phyloP scores from a whole-genome alignment of 2,888 invertebrate genomes.

The Galeopsomyia nigrocyanea region DNA sequence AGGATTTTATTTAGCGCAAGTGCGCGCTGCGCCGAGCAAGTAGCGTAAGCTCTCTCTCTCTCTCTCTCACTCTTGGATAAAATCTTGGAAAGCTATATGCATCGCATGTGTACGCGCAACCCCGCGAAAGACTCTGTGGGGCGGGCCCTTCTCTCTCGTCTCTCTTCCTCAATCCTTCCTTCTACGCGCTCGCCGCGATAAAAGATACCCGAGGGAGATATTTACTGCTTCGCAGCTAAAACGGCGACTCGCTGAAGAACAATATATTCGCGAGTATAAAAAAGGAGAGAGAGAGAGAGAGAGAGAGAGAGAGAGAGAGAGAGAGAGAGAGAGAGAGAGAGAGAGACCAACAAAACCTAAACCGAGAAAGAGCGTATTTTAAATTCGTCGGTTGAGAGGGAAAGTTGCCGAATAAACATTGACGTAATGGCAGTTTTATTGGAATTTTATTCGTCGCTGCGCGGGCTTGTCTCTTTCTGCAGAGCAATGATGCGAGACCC shows the following conservation, averaged over 20 bases:
- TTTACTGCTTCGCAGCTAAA: slow-evolving; percentile 34
- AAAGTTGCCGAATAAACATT: slow-evolving; percentile 63
- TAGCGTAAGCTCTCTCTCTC: not conserved
- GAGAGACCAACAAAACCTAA: too few species aligned
- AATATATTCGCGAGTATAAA: slow-evolving; percentile 31
- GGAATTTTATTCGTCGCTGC: slow-evolving; percentile 59
- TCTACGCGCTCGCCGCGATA: slow-evolving; percentile 31
- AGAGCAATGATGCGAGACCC: slow-evolving; percentile 63
- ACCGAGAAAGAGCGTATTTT: not conserved
- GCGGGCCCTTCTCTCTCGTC: slow-evolving; percentile 19
- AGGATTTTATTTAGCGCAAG: slow-evolving; percentile 17
- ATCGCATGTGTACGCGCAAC: not conserved
- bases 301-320: too few species aligned
- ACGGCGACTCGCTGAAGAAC: slow-evolving; percentile 28
- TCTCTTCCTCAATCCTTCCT: slow-evolving; percentile 5
- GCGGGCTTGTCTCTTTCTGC: slow-evolving; percentile 43
- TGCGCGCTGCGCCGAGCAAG: not conserved
- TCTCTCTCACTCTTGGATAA: slow-evolving; percentile 16
- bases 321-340: too few species aligned
- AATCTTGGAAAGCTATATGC: slow-evolving; percentile 16
- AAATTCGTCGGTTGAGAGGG: not conserved
- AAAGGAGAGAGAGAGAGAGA: too few species aligned
- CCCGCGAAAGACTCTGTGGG: not conserved
- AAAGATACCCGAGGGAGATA: slow-evolving; percentile 43
- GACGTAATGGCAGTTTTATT: slow-evolving; percentile 64